Percentiles rank a stretch among this genome's conserved stretches.
phyloP scores from a whole-genome alignment of 2,113 vertebrate species.

The Corythoichthys intestinalis region DNA sequence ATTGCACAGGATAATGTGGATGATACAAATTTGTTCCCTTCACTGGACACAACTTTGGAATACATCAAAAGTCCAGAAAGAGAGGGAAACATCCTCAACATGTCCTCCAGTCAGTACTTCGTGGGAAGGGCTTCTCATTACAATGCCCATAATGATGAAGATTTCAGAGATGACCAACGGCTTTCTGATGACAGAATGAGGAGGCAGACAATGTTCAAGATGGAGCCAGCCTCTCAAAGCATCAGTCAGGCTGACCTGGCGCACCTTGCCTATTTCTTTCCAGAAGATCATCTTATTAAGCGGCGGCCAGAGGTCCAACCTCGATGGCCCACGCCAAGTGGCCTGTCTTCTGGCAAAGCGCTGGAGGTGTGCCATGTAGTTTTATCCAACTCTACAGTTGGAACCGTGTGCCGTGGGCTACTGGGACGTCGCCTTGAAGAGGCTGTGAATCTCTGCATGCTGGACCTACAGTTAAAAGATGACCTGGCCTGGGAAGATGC shows the following conservation, averaged over 20 bases:
- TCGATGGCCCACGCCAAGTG: constrained; percentile 73
- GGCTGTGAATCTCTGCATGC: constrained; percentile 74
- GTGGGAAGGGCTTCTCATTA: constrained; percentile 20
- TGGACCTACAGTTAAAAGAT: constrained; percentile 79
- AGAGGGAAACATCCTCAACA: constrained; percentile 38
- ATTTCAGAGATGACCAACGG: constrained; percentile 39
- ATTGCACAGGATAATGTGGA: constrained; percentile 63
- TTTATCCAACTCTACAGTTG: constrained; percentile 73
- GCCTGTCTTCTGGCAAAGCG: constrained; percentile 72
- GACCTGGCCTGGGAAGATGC: constrained; percentile 72
- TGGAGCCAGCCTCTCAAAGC: constrained; percentile 48
- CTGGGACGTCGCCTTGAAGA: constrained; percentile 74
- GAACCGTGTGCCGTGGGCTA: constrained; percentile 62
- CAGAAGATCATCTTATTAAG: constrained; percentile 74
- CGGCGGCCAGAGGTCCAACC: constrained; percentile 33
- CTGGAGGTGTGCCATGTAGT: constrained; percentile 69
- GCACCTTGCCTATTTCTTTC: constrained; percentile 77
- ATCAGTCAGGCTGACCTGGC: constrained; percentile 62
- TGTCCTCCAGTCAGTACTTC: constrained; percentile 31
- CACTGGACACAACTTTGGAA: constrained; percentile 73
- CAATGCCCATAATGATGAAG: constrained; percentile 6
- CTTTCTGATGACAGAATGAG: constrained; percentile 22
- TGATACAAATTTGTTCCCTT: constrained; percentile 72
- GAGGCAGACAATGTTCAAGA: constrained; percentile 43
- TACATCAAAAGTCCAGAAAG: constrained; percentile 56